These are phyloP conservation scores for Bradysia coprophila DNA, from an alignment of 1,140 invertebrate species.

Conservation along the genomic window DNA sequence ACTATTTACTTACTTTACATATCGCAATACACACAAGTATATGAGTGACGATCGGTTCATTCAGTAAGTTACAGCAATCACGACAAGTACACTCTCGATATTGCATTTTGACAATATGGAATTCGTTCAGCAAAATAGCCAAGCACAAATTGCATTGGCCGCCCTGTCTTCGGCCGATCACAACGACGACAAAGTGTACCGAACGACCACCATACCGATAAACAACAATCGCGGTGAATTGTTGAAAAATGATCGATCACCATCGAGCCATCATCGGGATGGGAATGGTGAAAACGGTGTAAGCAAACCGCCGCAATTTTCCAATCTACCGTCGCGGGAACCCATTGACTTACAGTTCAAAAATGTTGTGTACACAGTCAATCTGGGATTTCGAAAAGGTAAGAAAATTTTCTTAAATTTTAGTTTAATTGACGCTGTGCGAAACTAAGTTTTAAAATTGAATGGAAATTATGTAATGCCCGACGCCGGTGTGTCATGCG, in stretches of 20 bases:
- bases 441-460: too few relatives aligned
- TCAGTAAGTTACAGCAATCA: too few relatives aligned
- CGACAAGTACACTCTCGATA: too few relatives aligned
- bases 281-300: constrained; percentile 5
- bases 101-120: too few relatives aligned
- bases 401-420: constrained; percentile 11
- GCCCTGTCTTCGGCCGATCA: neutral
- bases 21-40: too few relatives aligned
- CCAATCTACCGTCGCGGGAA: constrained; percentile 28
- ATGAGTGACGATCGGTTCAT: too few relatives aligned
- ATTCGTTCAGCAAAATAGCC: neutral
- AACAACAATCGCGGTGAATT: constrained; percentile 2
- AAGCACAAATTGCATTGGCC: neutral
- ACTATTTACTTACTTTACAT: too few relatives aligned
- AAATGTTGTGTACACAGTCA: constrained; percentile 46
- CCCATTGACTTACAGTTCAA: constrained; percentile 51
- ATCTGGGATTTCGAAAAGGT: constrained; percentile 50
- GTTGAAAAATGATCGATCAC: neutral
- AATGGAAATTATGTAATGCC: too few relatives aligned
- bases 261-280: neutral
- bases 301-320: constrained; percentile 17
- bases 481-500: too few relatives aligned
- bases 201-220: constrained; percentile 17
- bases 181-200: constrained; percentile 14
- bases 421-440: too few relatives aligned